A percentile compares a stretch with the other conserved stretches of the same genome.
phyloP scores from a whole-genome alignment of 2,888 invertebrate genomes.

The Xylota sylvarum region DNA sequence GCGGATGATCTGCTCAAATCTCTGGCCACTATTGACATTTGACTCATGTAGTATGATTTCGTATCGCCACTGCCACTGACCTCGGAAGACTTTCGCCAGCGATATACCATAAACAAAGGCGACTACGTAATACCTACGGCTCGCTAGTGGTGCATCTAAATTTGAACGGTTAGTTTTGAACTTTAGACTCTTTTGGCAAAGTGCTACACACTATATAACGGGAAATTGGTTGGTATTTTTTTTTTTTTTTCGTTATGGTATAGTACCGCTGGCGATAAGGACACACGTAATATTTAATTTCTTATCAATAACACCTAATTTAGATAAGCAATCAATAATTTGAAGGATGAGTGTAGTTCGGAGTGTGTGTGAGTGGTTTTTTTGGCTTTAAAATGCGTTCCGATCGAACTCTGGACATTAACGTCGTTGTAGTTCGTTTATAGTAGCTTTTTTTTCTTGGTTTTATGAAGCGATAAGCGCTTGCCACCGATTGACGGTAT shows the following conservation, averaged over 20 bases:
- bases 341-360: conserved; percentile 2
- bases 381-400: conserved; percentile 10
- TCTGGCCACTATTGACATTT: conserved; percentile 18
- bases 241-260: background rate
- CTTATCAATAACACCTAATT: conserved; percentile 26
- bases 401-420: conserved; percentile 41
- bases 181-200: conserved; percentile 39
- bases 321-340: conserved; percentile 50
- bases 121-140: background rate
- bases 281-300: conserved; percentile 10
- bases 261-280: background rate
- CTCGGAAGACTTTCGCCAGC: background rate
- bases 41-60: conserved; percentile 7
- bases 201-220: conserved; percentile 3
- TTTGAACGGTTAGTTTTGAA: conserved; percentile 23
- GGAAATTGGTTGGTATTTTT: background rate
- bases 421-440: conserved; percentile 19
- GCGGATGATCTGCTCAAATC: background rate
- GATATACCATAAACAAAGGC: background rate
- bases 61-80: background rate
- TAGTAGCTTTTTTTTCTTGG: conserved; percentile 15
- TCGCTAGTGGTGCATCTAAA: background rate
- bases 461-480: conserved; percentile 30
- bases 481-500: background rate
- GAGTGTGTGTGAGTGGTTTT: background rate